Evolutionary conservation across 2,113 vertebrate species (phyloP), one percentile per base, ranked within the genome.

Genomic region (Taurulus bubalis): DNA sequence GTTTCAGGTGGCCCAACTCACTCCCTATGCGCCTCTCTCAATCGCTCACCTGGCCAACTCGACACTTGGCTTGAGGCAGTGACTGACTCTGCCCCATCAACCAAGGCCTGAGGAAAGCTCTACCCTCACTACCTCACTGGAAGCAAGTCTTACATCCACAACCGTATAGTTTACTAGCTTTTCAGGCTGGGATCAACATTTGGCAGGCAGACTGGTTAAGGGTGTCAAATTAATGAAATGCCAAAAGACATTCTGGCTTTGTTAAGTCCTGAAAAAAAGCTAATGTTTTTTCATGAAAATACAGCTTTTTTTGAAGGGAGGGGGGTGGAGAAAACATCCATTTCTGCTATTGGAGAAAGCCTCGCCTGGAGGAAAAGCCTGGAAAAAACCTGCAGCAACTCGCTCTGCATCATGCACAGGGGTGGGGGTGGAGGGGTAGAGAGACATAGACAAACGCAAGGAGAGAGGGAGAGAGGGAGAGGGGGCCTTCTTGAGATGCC

Each of bases 331-430:
- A n/a, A 58, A 49, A 8, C 56, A 30, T 69, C 56, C 59, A 63
- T 68, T n/a, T 78, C 62, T 84, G 42, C 65, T 70, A 71, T 72
- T 77, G 30, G 60, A 74, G 45, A 75, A 84, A 80, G 62, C 16
- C 18, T 77, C 0, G 81, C 82, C 77, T 86, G 80, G 81, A 89
- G 85, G 68, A 80, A 70, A 24, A 88, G 64, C 51, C 30, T 85
- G 75, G 78, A 84, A 91, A 84, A 91, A 93, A 94, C 94, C 84
- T 94, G 94, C 88, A 90, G 81, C 88, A 88, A 93, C 94, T 94
- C 80, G 95, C 84, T 91, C 84, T 85, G 89, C 83, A 86, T 80
- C 83, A 86, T 80, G 75, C 60, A 63, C 5, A 34, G 16, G 74
- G 65, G 16, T 60, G 75, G 59, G 62, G 83, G 49, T 5, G 5